phyloP scores from a whole-genome alignment of 1,140 invertebrate genomes.

The Lepidurus apus region DNA sequence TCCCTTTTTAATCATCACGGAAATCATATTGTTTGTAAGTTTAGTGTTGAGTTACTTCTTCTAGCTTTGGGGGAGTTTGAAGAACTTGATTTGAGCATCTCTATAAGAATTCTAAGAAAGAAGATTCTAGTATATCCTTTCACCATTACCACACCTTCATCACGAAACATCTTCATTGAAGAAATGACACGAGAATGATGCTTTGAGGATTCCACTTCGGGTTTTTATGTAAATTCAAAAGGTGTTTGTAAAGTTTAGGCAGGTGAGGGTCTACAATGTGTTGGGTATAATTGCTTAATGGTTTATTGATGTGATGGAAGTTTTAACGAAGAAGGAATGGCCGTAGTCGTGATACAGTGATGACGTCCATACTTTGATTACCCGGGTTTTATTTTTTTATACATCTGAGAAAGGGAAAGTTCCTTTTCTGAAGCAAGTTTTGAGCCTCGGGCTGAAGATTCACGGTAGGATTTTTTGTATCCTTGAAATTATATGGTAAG shows the following conservation, averaged over 20 bases:
- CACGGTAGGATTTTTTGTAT: background rate
- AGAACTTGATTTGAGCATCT: too few relatives aligned
- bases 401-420: conserved; percentile 8
- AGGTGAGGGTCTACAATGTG: background rate
- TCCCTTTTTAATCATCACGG: too few relatives aligned
- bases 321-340: background rate
- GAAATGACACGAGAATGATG: too few relatives aligned
- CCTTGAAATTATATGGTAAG: background rate
- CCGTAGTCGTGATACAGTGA: background rate
- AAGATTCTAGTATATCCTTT: background rate
- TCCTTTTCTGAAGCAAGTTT: background rate
- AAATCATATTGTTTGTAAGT: too few relatives aligned
- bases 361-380: background rate
- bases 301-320: background rate
- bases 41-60: too few relatives aligned
- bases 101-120: background rate
- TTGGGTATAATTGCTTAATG: background rate
- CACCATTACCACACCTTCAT: background rate
- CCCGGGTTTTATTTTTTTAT: background rate
- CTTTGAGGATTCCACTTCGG: too few relatives aligned
- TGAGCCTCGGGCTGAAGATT: background rate
- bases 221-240: background rate
- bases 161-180: background rate
- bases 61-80: too few relatives aligned
- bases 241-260: background rate